Base-by-base conservation (phyloP, 2,797 vertebrate genomes). In the Echiichthys vipera region DNA sequence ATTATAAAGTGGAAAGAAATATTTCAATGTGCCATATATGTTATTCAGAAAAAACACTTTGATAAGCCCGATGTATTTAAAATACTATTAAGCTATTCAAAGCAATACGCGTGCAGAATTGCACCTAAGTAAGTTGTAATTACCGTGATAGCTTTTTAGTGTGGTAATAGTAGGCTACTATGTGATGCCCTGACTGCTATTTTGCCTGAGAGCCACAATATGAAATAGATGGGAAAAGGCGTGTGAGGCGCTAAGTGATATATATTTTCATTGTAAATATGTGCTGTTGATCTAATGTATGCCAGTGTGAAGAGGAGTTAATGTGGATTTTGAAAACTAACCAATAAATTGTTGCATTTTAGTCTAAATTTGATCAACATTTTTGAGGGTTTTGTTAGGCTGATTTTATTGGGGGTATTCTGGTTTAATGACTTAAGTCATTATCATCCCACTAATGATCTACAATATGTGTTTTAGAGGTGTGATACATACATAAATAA, bases 131-230 rank as follows among this genome's bases (percentile, higher is more conserved):
- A 62, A 22, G 22, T 22, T 45, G 34, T 51, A 63, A 59, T 61
- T 7, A 37, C 39, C 53, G 17, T n/a, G 30, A 71, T 54, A 25
- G 27, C 22, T 37, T 61, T 69, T 56, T 37, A 71, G 22, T 29
- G 18, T 57, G 20, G 5, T 58, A 47, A 62, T 64, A 34, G 42
- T 25, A 63, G 8, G 10, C 14, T 20, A 29, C 7, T 50, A n/a
- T 30, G 56, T 56, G 59, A 15, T 11, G 13, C 22, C 34, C 7
- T 1, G 22, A 47, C 3, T 43, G 9, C 5, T 34, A 22, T 32
- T 32, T 32, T 32, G n/a, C n/a, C n/a, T 32, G 30, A 10, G 20
- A 27, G 50, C 57, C 45, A 15, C 4, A 30, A 37, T 57, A 45
- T n/a, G 40, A 53, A 42, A 59, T 12, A 1, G 13, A 15, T 45